Evolutionary conservation across 2,888 invertebrate genomes (phyloP).

Genomic region (Parnassius glacialis): DNA sequence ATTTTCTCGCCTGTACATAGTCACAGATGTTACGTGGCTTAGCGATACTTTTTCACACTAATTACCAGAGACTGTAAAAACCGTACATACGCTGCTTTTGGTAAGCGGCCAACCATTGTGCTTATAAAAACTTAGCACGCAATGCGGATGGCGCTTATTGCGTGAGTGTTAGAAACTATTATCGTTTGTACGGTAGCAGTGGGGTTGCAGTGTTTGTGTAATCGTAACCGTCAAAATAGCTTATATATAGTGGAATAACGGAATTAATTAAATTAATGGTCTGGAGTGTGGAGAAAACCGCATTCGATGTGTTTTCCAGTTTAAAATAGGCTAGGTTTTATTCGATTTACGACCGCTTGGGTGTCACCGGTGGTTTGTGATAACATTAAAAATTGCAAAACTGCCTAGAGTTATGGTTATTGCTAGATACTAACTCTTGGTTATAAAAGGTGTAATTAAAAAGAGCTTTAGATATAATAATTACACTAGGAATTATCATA

Average conservation of each 20-base stretch:
- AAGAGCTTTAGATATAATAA: no score
- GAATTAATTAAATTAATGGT: constrained; percentile 48
- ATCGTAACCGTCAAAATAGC: constrained; percentile 29
- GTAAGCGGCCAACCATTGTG: constrained; percentile 35
- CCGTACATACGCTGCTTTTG: constrained; percentile 36
- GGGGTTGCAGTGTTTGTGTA: neutral
- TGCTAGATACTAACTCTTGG: no score
- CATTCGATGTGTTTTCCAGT: constrained; percentile 30
- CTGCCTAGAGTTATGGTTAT: no score
- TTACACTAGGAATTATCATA: no score
- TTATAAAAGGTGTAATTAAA: no score
- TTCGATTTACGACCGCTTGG: neutral
- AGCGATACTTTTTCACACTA: constrained; percentile 41
- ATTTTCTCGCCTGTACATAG: constrained; percentile 19
- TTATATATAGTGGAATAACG: constrained; percentile 37
- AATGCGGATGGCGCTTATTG: constrained; percentile 13
- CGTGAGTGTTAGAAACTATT: constrained; percentile 15
- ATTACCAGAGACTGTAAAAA: constrained; percentile 38
- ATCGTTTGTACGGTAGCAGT: neutral
- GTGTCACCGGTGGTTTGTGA: constrained; percentile 1
- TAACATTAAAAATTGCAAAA: neutral
- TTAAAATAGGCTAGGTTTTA: constrained; percentile 1
- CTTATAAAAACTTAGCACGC: constrained; percentile 20
- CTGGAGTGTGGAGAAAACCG: constrained; percentile 33
- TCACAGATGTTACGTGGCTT: constrained; percentile 34